Percentiles rank a stretch among this genome's conserved stretches.
These are phyloP conservation scores for Diorhabda elongata DNA, from an alignment of 1,140 invertebrate species.

Conservation along the genomic window DNA sequence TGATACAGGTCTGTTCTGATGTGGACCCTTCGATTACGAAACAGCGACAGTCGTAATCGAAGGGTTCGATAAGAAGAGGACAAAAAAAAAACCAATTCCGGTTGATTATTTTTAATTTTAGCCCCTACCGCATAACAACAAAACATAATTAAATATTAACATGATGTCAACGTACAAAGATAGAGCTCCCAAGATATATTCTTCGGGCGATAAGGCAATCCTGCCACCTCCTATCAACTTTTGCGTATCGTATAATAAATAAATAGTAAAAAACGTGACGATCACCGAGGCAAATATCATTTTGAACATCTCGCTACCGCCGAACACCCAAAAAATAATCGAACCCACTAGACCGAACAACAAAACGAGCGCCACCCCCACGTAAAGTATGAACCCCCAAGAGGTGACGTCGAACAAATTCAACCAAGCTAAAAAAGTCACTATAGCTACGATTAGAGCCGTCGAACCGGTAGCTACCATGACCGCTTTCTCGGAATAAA, in stretches of 20 bases:
- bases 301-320: background rate
- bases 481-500: background rate
- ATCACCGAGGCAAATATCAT: background rate
- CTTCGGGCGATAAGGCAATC: background rate
- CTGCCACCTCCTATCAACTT: background rate
- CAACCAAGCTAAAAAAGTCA: background rate
- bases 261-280: background rate
- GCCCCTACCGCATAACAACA: background rate
- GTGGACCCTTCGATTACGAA: no score
- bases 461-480: background rate
- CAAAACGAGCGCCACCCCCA: background rate
- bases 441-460: background rate
- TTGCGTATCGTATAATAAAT: background rate
- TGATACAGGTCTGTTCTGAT: no score
- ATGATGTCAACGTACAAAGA: background rate
- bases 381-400: background rate
- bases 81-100: no score
- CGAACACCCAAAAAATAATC: background rate
- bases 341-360: background rate
- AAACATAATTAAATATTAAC: background rate
- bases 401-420: background rate
- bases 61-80: no score
- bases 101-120: no score
- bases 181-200: background rate
- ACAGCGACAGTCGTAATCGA: no score